Percentiles rank a stretch among this genome's conserved stretches.
These are phyloP conservation scores for Euclidia mi DNA, from an alignment of 2,888 invertebrate species.

Conservation along the genomic window DNA sequence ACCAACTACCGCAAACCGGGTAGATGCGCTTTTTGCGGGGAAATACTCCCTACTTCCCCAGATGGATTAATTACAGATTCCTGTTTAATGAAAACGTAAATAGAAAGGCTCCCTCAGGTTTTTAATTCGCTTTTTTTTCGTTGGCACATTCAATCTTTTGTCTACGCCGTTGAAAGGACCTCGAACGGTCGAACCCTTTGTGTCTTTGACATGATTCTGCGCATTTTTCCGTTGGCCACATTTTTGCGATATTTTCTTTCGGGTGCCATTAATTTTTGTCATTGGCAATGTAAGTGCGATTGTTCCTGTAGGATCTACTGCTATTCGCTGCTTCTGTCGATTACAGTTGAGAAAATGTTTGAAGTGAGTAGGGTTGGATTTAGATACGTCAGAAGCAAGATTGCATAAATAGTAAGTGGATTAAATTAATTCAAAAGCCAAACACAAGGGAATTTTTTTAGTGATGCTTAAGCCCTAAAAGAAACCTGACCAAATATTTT, in stretches of 20 bases:
- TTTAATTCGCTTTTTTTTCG: constrained; percentile 62
- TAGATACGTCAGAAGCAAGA: too few species aligned
- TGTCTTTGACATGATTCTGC: constrained; percentile 45
- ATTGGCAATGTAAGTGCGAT: constrained; percentile 11
- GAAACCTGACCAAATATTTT: too few species aligned
- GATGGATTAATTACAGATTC: constrained; percentile 65
- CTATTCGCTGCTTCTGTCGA: too few species aligned
- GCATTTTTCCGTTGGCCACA: constrained; percentile 39
- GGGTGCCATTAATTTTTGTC: constrained; percentile 18
- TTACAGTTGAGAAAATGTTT: too few species aligned
- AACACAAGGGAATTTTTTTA: too few species aligned
- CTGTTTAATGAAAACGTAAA: constrained; percentile 53
- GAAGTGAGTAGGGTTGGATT: too few species aligned
- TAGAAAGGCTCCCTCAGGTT: constrained; percentile 54
- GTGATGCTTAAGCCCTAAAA: too few species aligned
- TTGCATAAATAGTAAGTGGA: too few species aligned
- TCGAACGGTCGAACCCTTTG: constrained; percentile 31
- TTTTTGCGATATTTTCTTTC: constrained; percentile 25
- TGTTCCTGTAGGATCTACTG: not conserved
- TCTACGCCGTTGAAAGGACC: constrained; percentile 44
- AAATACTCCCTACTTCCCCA: constrained; percentile 53
- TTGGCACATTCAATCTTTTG: constrained; percentile 56
- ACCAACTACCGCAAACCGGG: constrained; percentile 36
- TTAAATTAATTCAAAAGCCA: too few species aligned
- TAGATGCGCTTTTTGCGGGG: constrained; percentile 49